Evolutionary conservation across 1,140 invertebrate species (phyloP).

Genomic region (Anthonomus grandis): DNA sequence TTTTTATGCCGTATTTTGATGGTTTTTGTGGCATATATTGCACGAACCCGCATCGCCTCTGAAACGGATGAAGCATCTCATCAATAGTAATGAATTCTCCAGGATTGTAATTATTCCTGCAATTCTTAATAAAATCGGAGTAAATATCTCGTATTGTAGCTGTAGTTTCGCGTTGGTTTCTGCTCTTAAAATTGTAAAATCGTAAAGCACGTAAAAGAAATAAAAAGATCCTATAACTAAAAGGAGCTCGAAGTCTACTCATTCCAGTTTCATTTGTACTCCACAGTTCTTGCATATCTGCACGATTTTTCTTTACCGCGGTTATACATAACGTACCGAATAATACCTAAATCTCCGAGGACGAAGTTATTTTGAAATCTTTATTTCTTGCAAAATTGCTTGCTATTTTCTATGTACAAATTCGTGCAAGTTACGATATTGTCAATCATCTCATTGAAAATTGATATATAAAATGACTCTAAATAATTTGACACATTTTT

Average conservation of each 20-base stretch:
- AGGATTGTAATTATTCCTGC: conserved; percentile 29
- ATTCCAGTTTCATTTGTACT: conserved; percentile 40
- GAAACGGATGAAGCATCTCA: conserved; percentile 46
- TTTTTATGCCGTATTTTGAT: conserved; percentile 48
- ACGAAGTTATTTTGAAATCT: conserved; percentile 21
- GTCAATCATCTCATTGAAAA: conserved; percentile 11
- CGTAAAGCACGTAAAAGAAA: conserved; percentile 40
- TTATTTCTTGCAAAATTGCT: conserved; percentile 8
- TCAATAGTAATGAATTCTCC: conserved; percentile 45
- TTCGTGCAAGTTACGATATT: conserved; percentile 14
- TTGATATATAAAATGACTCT: neutral
- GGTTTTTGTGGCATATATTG: conserved; percentile 52
- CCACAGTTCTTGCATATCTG: conserved; percentile 37
- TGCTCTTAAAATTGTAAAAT: conserved; percentile 33
- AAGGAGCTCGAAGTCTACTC: conserved; percentile 36
- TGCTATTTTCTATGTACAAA: conserved; percentile 13
- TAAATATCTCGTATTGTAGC: conserved; percentile 16
- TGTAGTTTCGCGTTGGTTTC: neutral
- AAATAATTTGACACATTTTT: conserved; percentile 3
- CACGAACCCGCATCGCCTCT: conserved; percentile 46
- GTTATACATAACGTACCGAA: conserved; percentile 8
- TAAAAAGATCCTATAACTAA: conserved; percentile 39
- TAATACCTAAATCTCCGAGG: conserved; percentile 6
- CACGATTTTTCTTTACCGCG: conserved; percentile 17
- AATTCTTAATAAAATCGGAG: conserved; percentile 6